Evolutionary conservation across 2,888 invertebrate species (phyloP).

Genomic region (Dryobota labecula): DNA sequence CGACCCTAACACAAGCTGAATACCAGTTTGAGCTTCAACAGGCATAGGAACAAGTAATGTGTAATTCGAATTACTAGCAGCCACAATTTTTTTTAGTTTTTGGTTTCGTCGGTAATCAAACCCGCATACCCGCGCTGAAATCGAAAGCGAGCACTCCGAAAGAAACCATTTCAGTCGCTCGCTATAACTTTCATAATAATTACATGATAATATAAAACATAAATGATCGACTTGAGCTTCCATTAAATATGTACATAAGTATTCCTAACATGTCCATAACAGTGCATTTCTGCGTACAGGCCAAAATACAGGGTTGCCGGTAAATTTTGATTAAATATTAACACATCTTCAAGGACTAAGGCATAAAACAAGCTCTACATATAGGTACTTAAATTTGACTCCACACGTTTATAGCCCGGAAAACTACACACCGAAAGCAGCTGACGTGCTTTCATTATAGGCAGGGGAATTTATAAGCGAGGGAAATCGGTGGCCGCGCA

Average conservation of each 20-base stretch:
- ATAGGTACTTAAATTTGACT: slow-evolving; percentile 34
- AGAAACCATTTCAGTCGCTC: slow-evolving; percentile 16
- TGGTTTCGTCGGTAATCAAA: slow-evolving; percentile 16
- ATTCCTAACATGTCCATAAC: slow-evolving; percentile 3
- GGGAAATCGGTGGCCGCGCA: slow-evolving; percentile 76
- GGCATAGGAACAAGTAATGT: too few relatives aligned
- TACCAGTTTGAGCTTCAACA: not conserved
- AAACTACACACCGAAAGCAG: slow-evolving; percentile 80
- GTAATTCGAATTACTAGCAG: not conserved
- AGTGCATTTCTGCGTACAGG: slow-evolving; percentile 44
- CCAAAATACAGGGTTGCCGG: slow-evolving; percentile 36
- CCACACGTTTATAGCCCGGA: slow-evolving; percentile 71
- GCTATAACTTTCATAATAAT: slow-evolving; percentile 15
- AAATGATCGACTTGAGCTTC: not conserved
- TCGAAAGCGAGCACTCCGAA: slow-evolving; percentile 19
- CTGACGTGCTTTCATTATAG: slow-evolving; percentile 81
- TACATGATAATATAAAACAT: slow-evolving; percentile 10
- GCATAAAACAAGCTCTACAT: slow-evolving; percentile 20
- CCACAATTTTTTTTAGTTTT: not conserved
- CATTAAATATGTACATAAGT: slow-evolving; percentile 14
- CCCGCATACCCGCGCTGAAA: slow-evolving; percentile 27
- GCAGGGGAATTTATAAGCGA: slow-evolving; percentile 83
- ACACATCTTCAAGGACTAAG: slow-evolving; percentile 46
- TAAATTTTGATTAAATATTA: slow-evolving; percentile 46
- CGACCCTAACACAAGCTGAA: not conserved